Base-by-base conservation (phyloP, 2,113 vertebrate species). In the Toxotes chatareus region DNA sequence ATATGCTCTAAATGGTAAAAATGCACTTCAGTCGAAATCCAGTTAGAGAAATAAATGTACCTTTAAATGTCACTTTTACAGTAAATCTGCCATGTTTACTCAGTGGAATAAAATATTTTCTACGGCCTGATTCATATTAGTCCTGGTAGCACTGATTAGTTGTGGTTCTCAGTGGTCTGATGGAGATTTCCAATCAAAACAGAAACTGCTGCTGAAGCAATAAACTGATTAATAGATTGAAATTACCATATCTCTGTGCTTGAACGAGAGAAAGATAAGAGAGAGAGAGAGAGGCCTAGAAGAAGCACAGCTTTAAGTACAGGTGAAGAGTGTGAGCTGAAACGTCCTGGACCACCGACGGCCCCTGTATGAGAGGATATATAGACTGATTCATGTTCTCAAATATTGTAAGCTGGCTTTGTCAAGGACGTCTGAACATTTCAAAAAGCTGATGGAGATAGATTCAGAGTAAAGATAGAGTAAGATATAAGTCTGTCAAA, bases 201-300 rank as follows among this genome's bases (percentile, higher is more conserved):
- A 57, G 55, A 79, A 63, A 84, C 10, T 34, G 47, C 21, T 73
- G 64, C 69, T 65, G 12, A 32, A 63, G 68, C 56, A 63, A 74
- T 83, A 73, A 80, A 77, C n/a, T 40, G 57, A 75, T 79, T 53
- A 66, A 78, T 83, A 55, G 17, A 79, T 49, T 73, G n/a, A 77
- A 76, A 66, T 59, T 13, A 42, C 34, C 5, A 6, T 53, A 38
- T 60, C 42, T 23, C 12, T 71, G 40, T 75, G 31, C 36, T 13
- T 31, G 31, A 47, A 11, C 65, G 5, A n/a, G 47, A 62, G n/a
- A 63, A n/a, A 14, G 49, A 32, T 1, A 9, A 16, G 17, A 57
- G 27, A 27, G 27, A 27, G 27, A 27, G 27, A 27, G 27, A 27
- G 27, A 27, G 27, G 27, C 27, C 27, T 27, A 27, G 27, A 27